Base-by-base conservation (phyloP, 2,797 vertebrate genomes). In the Typhlichthys subterraneus region DNA sequence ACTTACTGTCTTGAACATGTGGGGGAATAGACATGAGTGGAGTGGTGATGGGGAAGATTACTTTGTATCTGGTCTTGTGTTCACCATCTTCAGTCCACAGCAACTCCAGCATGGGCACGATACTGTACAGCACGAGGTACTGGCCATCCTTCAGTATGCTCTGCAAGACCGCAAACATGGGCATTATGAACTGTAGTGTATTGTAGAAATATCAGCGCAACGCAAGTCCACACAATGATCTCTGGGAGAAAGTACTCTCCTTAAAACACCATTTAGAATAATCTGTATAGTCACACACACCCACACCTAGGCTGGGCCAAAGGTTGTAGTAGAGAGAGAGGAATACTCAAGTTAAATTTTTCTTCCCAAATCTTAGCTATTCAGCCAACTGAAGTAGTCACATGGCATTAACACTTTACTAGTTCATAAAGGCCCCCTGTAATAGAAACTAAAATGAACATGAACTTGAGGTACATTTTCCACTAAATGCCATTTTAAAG, bases 61-160 rank as follows among this genome's bases (percentile, higher is more conserved):
- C 84, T 86, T 89, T 92, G 69, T 92, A 92, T 84, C 77, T 79
- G 0, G 88, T 93, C 70, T 87, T 65, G 59, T 87, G 75, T 0
- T 62, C 46, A 38, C 48, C 0, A 0, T 79, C 85, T 49, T 93
- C 88, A 4, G 53, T 65, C 90, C 91, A 92, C 15, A 84, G 63
- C 68, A 92, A 5, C 78, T 92, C 89, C 0, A 92, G 59, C 89
- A 91, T 89, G 0, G 79, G 89, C 55, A 88, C 86, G 9, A 91
- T 81, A 0, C 33, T 63, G 23, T 88, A 92, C 1, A 68, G 56
- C 2, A 66, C 55, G 14, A 76, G 23, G 57, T 90, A 89, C 1
- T 73, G 73, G 47, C 60, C 55, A 2, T 82, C 42, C 45, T 69
- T 61, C 45, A 85, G 46, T 1, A 75, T 68, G 62, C 90, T 92